Conservation (phyloP, 2,888 invertebrate genomes). For the Carabus problematicus region DNA sequence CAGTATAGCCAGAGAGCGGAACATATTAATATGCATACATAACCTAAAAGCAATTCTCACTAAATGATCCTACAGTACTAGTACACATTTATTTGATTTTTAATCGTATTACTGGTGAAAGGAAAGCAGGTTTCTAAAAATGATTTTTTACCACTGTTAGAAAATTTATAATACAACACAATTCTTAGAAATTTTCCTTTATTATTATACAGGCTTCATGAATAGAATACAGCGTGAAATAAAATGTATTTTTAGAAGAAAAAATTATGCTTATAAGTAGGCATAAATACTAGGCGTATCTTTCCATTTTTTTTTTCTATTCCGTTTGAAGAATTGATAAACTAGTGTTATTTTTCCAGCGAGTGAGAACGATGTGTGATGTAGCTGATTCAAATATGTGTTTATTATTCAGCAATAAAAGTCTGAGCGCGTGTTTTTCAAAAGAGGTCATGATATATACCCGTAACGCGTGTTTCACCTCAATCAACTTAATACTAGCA, state of each 20-base stretch:
- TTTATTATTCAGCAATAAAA: slow-evolving; percentile 36
- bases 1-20: background rate
- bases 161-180: no score
- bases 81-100: no score
- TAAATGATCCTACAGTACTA: background rate
- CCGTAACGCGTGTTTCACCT: slow-evolving; percentile 42
- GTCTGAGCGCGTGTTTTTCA: slow-evolving; percentile 19
- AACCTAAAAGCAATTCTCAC: no score
- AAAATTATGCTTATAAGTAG: no score
- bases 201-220: no score
- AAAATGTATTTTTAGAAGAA: background rate
- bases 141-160: no score
- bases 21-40: background rate
- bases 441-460: slow-evolving; percentile 42
- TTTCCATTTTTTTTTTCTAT: slow-evolving; percentile 2
- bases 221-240: background rate
- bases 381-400: slow-evolving; percentile 34
- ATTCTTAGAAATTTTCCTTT: no score
- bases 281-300: background rate
- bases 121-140: no score
- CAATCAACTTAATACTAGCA: slow-evolving; percentile 43
- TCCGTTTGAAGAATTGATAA: background rate
- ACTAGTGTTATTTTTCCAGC: background rate
- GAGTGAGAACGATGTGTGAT: slow-evolving; percentile 8
- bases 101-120: no score